Conservation (phyloP, 2,113 vertebrate genomes). For the Crocuta crocuta region DNA sequence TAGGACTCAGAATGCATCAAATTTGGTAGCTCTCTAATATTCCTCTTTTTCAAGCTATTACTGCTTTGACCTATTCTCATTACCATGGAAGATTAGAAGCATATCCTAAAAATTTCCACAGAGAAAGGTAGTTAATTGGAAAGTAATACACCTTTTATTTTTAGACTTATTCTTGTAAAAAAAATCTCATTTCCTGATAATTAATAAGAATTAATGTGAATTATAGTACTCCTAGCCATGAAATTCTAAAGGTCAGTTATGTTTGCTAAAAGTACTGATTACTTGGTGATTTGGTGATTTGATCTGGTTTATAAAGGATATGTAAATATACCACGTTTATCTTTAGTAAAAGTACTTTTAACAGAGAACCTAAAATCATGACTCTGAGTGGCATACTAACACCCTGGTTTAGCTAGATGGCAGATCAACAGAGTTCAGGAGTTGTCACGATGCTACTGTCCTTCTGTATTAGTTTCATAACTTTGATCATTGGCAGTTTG, state of each 20-base stretch:
- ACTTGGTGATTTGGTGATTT: not conserved
- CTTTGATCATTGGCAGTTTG: not conserved
- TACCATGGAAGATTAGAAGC: not conserved
- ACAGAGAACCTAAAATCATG: not conserved
- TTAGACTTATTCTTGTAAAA: constrained; percentile 27
- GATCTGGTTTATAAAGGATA: not conserved
- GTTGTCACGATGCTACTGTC: not conserved
- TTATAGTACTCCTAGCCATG: not conserved
- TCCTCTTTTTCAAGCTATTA: not conserved
- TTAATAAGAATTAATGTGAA: constrained; percentile 35
- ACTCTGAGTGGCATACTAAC: not conserved
- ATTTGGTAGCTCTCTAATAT: not conserved
- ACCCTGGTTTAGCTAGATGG: not conserved
- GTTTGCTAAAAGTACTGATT: not conserved
- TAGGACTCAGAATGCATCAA: not conserved
- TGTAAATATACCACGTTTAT: not conserved
- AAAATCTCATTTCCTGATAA: constrained; percentile 20
- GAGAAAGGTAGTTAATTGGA: constrained; percentile 39
- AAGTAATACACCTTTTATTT: constrained; percentile 38
- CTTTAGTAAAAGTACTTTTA: constrained; percentile 24
- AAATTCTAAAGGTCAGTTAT: constrained; percentile 22
- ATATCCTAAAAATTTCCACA: constrained; percentile 26
- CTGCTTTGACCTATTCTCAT: not conserved
- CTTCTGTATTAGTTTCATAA: not conserved
- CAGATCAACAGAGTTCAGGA: not conserved